Conservation (phyloP, 1,140 invertebrate species). For the Chironomus tepperi region DNA sequence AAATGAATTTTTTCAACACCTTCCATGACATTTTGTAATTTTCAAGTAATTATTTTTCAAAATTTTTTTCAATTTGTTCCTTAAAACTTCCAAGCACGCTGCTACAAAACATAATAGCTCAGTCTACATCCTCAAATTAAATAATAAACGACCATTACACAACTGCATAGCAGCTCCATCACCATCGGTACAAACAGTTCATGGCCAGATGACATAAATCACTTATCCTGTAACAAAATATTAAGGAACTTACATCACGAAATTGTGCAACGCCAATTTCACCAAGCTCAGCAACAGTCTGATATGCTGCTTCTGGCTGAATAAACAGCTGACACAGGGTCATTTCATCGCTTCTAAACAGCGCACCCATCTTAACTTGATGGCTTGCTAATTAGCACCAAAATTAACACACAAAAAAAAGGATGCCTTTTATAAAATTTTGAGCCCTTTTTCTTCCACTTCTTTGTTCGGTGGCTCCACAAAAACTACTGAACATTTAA, state of each 20-base stretch:
- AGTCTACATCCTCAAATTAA: too few species aligned
- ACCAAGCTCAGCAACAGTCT: constrained; percentile 84
- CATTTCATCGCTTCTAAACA: constrained; percentile 87
- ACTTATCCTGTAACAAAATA: not conserved
- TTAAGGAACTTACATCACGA: constrained; percentile 77
- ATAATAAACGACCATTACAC: too few species aligned
- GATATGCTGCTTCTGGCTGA: constrained; percentile 88
- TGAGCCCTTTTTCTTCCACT: not conserved
- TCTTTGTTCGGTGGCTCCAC: not conserved
- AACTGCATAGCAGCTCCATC: too few species aligned
- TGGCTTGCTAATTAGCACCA: not conserved
- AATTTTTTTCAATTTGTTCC: too few species aligned
- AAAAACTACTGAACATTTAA: not conserved
- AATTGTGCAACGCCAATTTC: constrained; percentile 88
- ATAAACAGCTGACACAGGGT: constrained; percentile 82
- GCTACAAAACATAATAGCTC: too few species aligned
- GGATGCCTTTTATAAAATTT: not conserved
- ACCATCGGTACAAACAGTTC: too few species aligned
- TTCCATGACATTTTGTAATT: not conserved
- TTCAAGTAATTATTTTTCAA: too few species aligned
- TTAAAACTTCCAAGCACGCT: too few species aligned
- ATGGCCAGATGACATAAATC: too few species aligned
- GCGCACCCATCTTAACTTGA: constrained; percentile 55
- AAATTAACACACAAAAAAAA: not conserved
- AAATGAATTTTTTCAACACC: not conserved